Conservation (phyloP, 30 jellyfish, hydroid and myxozoan species). For the Chironex yamaguchii region DNA sequence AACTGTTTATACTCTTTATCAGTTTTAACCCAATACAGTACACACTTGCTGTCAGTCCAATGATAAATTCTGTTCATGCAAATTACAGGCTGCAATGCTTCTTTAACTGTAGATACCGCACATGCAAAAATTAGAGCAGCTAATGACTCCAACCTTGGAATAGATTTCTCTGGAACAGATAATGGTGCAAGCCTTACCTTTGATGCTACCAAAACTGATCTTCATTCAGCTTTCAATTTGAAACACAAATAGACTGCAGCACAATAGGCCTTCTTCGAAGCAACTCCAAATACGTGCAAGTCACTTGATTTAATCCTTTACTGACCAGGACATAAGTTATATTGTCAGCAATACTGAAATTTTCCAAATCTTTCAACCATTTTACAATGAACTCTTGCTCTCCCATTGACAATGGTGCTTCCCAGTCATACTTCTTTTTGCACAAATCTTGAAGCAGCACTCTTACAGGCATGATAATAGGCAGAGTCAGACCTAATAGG, state of each 20-base stretch:
- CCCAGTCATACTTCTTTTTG: conserved; percentile 23
- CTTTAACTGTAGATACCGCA: background rate
- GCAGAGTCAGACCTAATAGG: conserved; percentile 23
- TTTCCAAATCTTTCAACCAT: conserved; percentile 14
- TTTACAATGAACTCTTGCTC: background rate
- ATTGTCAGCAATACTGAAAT: too few relatives aligned
- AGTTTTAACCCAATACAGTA: conserved; percentile 17
- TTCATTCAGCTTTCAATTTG: background rate
- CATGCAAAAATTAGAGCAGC: conserved; percentile 37
- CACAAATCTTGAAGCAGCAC: conserved; percentile 36
- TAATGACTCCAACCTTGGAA: conserved; percentile 23
- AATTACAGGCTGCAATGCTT: conserved; percentile 18
- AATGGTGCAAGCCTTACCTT: conserved; percentile 22
- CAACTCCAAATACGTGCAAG: conserved; percentile 19
- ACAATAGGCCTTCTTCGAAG: conserved; percentile 27
- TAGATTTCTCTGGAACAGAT: background rate
- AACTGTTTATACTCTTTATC: conserved; percentile 40
- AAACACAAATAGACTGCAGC: conserved; percentile 25
- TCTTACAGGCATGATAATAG: conserved; percentile 29
- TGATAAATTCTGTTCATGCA: background rate
- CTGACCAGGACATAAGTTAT: too few relatives aligned
- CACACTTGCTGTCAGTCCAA: conserved; percentile 45
- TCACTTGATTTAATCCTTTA: background rate
- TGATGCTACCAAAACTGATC: conserved; percentile 2
- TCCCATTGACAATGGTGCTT: background rate